Conservation (phyloP, 1,140 invertebrate genomes). For the Drosophila miranda region DNA sequence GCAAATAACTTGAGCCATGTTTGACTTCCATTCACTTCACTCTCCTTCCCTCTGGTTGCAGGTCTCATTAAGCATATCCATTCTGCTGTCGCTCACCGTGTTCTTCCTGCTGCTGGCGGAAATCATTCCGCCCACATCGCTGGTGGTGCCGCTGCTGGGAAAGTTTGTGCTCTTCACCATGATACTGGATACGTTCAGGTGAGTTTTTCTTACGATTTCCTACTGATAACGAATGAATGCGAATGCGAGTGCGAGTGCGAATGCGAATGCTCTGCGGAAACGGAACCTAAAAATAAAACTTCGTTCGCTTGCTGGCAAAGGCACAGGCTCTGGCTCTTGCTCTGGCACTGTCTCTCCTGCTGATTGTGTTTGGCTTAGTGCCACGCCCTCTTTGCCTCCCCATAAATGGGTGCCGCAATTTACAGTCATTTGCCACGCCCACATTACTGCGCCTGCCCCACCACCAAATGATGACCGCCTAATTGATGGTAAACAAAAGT, state of each 20-base stretch:
- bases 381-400: slow-evolving; percentile 25
- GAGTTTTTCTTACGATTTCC: slow-evolving; percentile 62
- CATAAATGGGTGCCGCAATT: slow-evolving; percentile 67
- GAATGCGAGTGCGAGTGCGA: slow-evolving; percentile 1
- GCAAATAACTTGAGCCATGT: neutral
- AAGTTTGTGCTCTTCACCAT: slow-evolving; percentile 99
- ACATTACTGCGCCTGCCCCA: slow-evolving; percentile 15
- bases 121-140: slow-evolving; percentile 99
- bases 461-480: slow-evolving; percentile 53
- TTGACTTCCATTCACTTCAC: slow-evolving; percentile 25
- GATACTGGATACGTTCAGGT: slow-evolving; percentile 99
- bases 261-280: neutral
- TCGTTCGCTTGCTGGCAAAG: neutral
- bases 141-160: slow-evolving; percentile 98
- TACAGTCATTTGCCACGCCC: slow-evolving; percentile 72
- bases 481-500: slow-evolving; percentile 75
- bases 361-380: slow-evolving; percentile 30
- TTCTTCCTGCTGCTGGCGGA: slow-evolving; percentile 99
- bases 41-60: slow-evolving; percentile 76
- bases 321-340: too few species aligned
- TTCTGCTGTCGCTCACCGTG: slow-evolving; percentile 99
- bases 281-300: slow-evolving; percentile 14
- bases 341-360: neutral
- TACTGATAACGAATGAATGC: slow-evolving; percentile 5
- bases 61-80: slow-evolving; percentile 98